These are phyloP conservation scores for Gavia stellata DNA, from an alignment of 2,113 vertebrate genomes.

Conservation along the genomic window DNA sequence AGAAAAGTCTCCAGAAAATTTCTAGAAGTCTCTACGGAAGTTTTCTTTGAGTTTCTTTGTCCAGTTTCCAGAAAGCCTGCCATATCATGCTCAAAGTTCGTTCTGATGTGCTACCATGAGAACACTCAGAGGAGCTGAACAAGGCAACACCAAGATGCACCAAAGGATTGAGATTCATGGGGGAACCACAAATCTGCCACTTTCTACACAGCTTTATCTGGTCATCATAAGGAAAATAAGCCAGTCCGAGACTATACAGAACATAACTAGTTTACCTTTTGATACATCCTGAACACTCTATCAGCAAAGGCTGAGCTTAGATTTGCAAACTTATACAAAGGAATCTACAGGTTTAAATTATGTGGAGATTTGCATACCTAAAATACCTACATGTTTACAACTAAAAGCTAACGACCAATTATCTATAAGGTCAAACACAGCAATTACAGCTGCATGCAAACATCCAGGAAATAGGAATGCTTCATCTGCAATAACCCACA, in stretches of 20 bases:
- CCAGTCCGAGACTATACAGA: neutral
- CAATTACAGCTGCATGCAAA: constrained; percentile 44
- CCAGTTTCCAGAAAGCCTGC: neutral
- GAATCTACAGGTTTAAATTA: neutral
- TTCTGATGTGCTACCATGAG: neutral
- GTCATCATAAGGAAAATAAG: neutral
- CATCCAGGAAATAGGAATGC: neutral
- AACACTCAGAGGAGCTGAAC: neutral
- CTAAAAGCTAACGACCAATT: neutral
- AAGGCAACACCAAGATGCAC: neutral
- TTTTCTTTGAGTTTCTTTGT: neutral
- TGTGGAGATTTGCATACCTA: neutral
- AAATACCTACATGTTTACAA: neutral
- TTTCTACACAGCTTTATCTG: neutral
- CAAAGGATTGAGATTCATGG: neutral
- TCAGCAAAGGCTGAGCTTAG: neutral
- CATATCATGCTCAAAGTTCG: neutral
- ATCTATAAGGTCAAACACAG: neutral
- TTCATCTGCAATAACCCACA: neutral
- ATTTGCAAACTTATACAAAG: constrained; percentile 6
- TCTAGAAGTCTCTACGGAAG: neutral
- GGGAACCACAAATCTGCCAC: neutral
- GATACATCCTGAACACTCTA: neutral
- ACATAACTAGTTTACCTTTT: neutral
- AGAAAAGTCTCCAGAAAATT: neutral